These are phyloP conservation scores for Neogobius melanostomus DNA, from an alignment of 2,113 vertebrate species.

Conservation along the genomic window DNA sequence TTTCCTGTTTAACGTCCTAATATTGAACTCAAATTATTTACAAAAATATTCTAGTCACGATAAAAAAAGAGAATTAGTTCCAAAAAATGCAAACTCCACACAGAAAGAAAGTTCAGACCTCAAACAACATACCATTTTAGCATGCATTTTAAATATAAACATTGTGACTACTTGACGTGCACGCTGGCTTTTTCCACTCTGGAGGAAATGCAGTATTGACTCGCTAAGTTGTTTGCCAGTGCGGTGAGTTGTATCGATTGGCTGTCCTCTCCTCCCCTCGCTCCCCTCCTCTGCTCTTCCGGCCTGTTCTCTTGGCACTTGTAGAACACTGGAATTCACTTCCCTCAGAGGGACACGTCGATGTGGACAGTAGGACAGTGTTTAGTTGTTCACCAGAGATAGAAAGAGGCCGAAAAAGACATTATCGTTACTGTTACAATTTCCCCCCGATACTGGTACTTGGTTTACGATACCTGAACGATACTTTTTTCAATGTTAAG, in stretches of 20 bases:
- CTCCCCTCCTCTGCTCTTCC: not conserved
- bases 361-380: slow-evolving; percentile 9
- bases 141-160: not conserved
- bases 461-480: no score
- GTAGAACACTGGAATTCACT: not conserved
- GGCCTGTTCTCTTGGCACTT: not conserved
- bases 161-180: slow-evolving; percentile 15
- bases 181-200: slow-evolving; percentile 14
- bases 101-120: no score
- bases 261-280: not conserved
- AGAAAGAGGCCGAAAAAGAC: not conserved
- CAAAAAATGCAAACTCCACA: no score
- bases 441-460: no score
- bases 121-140: no score
- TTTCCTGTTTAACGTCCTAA: no score
- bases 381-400: not conserved
- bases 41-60: no score
- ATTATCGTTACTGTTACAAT: no score
- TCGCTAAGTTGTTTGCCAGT: slow-evolving; percentile 22
- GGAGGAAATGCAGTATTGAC: slow-evolving; percentile 13
- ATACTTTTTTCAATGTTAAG: no score
- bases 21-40: no score
- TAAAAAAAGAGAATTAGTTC: no score
- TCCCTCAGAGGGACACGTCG: not conserved
- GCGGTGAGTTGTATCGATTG: slow-evolving; percentile 25